Evolutionary conservation across 2,113 vertebrate genomes (phyloP).

Genomic region (Mustela lutreola): DNA sequence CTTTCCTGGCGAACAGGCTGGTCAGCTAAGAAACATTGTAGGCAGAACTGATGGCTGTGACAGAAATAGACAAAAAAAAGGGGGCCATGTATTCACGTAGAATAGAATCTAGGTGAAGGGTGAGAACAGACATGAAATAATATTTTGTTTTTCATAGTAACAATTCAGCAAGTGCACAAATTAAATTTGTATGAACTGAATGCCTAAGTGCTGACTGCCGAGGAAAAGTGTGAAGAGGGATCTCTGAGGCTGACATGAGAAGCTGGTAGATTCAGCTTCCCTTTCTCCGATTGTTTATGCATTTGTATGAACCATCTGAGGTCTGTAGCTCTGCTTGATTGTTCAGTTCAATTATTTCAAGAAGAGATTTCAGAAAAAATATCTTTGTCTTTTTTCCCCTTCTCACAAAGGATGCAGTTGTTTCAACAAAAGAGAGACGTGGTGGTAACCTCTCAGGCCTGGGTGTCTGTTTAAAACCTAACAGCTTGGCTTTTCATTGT

Average conservation of each 20-base stretch:
- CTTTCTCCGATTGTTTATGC: not conserved
- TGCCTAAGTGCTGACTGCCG: not conserved
- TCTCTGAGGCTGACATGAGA: no score
- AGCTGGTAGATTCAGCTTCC: not conserved
- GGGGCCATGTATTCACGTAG: not conserved
- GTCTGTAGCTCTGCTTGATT: not conserved
- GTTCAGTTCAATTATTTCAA: not conserved
- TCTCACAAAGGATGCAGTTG: not conserved
- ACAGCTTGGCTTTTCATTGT: not conserved
- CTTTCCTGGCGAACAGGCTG: not conserved
- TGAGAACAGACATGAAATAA: not conserved
- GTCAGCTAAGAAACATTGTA: not conserved
- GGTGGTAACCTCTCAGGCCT: not conserved
- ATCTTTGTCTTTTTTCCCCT: not conserved
- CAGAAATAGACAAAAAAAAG: not conserved
- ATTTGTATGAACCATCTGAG: not conserved
- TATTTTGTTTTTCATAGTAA: constrained; percentile 19
- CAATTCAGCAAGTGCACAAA: not conserved
- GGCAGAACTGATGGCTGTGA: not conserved
- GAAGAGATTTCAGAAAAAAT: not conserved
- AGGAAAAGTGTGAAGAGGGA: not conserved
- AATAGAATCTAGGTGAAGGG: constrained; percentile 36
- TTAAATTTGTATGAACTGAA: not conserved
- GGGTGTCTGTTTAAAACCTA: not conserved
- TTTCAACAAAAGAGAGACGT: not conserved